Conservation (phyloP, 2,888 invertebrate species). For the Ectemnius continuus region DNA sequence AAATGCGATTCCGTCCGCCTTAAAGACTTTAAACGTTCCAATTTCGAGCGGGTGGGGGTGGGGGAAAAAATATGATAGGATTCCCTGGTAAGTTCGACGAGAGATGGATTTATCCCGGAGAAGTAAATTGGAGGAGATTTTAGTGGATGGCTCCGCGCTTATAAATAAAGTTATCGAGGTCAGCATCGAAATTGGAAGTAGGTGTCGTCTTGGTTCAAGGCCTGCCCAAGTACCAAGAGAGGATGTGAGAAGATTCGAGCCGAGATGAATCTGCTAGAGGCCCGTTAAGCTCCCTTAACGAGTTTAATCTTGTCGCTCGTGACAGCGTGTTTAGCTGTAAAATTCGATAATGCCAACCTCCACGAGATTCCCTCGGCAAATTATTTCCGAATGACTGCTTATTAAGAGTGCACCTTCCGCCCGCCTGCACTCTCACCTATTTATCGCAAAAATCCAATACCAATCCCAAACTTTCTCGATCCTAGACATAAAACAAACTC, state of each 20-base stretch:
- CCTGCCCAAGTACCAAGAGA: not conserved
- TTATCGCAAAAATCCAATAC: too few species aligned
- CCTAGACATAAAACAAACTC: too few species aligned
- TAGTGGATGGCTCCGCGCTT: not conserved
- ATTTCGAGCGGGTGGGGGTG: too few species aligned
- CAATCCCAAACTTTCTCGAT: too few species aligned
- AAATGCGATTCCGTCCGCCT: too few species aligned
- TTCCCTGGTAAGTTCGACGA: too few species aligned
- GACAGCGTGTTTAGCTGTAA: not conserved
- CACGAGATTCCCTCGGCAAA: not conserved
- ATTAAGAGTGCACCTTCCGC: not conserved
- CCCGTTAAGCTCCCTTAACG: conserved; percentile 24
- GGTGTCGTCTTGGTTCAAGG: conserved; percentile 26
- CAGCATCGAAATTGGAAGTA: conserved; percentile 9
- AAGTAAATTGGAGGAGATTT: too few species aligned
- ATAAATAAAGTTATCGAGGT: conserved; percentile 27
- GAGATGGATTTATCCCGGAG: too few species aligned
- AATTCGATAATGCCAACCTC: conserved; percentile 1
- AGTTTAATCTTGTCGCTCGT: conserved; percentile 19
- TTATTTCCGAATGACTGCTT: not conserved
- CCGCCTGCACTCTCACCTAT: too few species aligned
- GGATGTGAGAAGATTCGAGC: conserved; percentile 5
- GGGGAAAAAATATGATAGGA: too few species aligned
- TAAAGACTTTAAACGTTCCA: too few species aligned
- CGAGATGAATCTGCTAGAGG: conserved; percentile 26